Base-by-base conservation (phyloP, 2,888 invertebrate species). In the Microplitis deprimator region DNA sequence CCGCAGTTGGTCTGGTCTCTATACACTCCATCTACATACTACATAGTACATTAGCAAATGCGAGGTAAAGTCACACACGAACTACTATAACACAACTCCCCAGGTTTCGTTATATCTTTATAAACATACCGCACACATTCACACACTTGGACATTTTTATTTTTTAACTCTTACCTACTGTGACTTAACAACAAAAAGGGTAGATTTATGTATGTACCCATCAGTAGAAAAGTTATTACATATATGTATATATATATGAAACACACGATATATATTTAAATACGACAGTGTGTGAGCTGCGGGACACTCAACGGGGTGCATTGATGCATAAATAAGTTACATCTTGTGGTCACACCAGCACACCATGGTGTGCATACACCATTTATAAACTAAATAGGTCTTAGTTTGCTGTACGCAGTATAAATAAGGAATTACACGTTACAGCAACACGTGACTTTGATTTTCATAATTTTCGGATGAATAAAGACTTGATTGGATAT, bases 401-500 rank as follows among this genome's bases (percentile, higher is more conserved):
- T 29, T 29, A 29, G 29, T 4, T 29, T 29, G 29, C 29, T 29
- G 29, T 29, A 29, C 29, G 29, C 29, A 29, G 65, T 65, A 60
- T 50, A 64, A 64, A 41, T 59, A 20, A 78, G 78, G 67, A 62
- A 29, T 29, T 29, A 29, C 29, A 29, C 29, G 29, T 29, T 29
- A 29, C 29, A 29, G 29, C 29, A 77, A 77, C 80, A 80, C 81
- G 81, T 80, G 81, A 84, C 83, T 82, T 81, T 86, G 85, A 86
- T 87, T 84, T 50, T 83, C 82, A 81, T 84, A 83, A 86, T 84
- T 84, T 81, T 79, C 80, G 71, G 79, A 81, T 86, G 85, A 86
- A 86, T 86, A 85, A 85, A 84, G 83, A 84, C 82, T 84, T 87
- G 87, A 87, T 87, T 87, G 85, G 84, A 78, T 77, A 80, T 50